A percentile compares a stretch with the other conserved stretches of the same genome.
Evolutionary conservation across 2,797 vertebrate species (phyloP).

Genomic region (Melopsittacus undulatus): DNA sequence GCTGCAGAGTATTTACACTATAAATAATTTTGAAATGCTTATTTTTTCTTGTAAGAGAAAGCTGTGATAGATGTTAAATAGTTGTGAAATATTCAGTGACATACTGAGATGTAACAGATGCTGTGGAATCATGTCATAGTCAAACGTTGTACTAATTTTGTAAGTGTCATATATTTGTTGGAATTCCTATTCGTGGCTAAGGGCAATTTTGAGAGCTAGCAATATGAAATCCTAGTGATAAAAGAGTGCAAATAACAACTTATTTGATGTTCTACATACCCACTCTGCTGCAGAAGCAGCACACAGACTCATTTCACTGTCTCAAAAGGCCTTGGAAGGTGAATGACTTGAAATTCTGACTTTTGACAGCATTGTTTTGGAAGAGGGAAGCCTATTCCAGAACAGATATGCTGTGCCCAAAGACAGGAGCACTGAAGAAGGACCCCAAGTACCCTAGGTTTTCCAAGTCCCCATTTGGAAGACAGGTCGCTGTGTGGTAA

Average conservation of each 20-base stretch:
- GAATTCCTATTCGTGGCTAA: constrained; percentile 6
- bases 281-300: background rate
- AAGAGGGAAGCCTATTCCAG: background rate
- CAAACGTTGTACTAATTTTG: constrained; percentile 44
- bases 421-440: background rate
- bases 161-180: constrained; percentile 43
- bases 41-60: background rate
- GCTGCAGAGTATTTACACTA: background rate
- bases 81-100: constrained; percentile 50
- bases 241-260: background rate
- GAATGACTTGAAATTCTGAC: background rate
- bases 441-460: background rate
- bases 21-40: background rate
- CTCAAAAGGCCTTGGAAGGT: background rate
- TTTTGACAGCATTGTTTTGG: background rate
- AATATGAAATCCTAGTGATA: background rate
- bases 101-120: constrained; percentile 54
- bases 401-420: background rate
- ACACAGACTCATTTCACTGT: background rate
- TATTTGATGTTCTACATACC: background rate
- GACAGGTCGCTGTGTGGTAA: background rate
- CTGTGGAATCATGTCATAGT: constrained; percentile 39
- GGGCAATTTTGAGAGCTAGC: constrained; percentile 2
- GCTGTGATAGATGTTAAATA: constrained; percentile 54
- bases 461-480: background rate